A percentile compares a stretch with the other conserved stretches of the same genome.
Conservation (phyloP, 2,888 invertebrate genomes). For the Parthenolecanium corni region DNA sequence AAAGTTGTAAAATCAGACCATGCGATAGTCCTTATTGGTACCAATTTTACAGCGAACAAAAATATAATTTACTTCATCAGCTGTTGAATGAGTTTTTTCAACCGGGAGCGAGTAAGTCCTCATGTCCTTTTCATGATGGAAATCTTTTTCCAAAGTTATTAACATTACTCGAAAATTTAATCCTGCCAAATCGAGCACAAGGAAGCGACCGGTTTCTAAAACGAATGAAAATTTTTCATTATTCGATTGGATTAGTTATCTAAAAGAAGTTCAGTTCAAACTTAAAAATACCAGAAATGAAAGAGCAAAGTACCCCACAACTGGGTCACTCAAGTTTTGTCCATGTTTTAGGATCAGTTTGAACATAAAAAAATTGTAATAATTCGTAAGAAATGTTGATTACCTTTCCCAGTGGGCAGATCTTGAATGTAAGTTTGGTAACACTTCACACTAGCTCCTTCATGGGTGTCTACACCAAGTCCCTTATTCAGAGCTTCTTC, state of each 20-base stretch:
- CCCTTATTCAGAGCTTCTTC: conserved; percentile 66
- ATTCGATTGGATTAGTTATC: no score
- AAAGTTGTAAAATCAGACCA: no score
- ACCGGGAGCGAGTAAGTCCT: conserved; percentile 1
- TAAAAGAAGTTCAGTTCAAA: no score
- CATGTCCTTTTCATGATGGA: not conserved
- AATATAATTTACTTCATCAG: not conserved
- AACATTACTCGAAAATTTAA: conserved; percentile 66
- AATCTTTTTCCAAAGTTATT: conserved; percentile 46
- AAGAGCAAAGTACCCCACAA: no score
- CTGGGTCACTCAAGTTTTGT: no score
- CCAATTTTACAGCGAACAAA: no score
- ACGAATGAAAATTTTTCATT: not conserved
- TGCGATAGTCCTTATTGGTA: no score
- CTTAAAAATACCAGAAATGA: no score
- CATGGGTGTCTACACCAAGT: conserved; percentile 50
- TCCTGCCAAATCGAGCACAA: conserved; percentile 68
- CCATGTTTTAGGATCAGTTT: no score
- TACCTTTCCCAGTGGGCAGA: conserved; percentile 72
- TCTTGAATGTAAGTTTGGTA: conserved; percentile 91
- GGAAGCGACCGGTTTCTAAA: conserved; percentile 54
- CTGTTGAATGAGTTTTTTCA: not conserved
- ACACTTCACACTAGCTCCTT: conserved; percentile 73
- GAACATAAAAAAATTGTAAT: no score
- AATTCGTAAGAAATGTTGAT: not conserved